A percentile compares a stretch with the other conserved stretches of the same genome.
phyloP scores from a whole-genome alignment of 2,888 invertebrate species.

The Cyclophora albipunctata region DNA sequence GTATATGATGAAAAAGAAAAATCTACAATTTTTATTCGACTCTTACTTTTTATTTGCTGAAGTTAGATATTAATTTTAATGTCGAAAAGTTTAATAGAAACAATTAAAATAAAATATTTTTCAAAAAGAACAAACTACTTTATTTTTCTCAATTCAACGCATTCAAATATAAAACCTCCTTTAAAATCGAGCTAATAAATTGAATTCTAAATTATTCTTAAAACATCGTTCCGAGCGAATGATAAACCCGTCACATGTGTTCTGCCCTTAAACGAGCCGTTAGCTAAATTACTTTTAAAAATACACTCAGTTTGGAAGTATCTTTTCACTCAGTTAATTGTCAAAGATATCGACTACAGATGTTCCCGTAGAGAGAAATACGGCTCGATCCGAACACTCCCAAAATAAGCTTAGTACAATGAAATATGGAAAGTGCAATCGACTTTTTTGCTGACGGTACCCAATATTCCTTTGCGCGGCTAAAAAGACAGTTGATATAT shows the following conservation, averaged over 20 bases:
- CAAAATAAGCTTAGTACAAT: constrained; percentile 30
- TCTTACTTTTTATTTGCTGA: too few relatives aligned
- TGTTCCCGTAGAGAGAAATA: constrained; percentile 66
- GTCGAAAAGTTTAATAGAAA: too few relatives aligned
- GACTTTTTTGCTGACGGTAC: constrained; percentile 48
- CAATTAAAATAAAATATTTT: too few relatives aligned
- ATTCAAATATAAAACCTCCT: too few relatives aligned
- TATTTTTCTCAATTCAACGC: too few relatives aligned
- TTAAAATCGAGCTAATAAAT: too few relatives aligned
- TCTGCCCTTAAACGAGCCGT: constrained; percentile 28
- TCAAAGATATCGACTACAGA: constrained; percentile 70
- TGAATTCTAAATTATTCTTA: too few relatives aligned
- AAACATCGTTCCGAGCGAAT: too few relatives aligned
- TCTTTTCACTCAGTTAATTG: constrained; percentile 66
- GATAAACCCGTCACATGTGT: constrained; percentile 24
- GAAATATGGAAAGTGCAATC: constrained; percentile 40
- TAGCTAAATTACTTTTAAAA: constrained; percentile 61
- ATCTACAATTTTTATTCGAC: too few relatives aligned
- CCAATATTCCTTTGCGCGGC: constrained; percentile 46
- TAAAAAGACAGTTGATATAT: constrained; percentile 75
- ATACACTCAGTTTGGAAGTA: constrained; percentile 54
- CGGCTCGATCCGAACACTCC: constrained; percentile 49
- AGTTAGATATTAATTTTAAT: too few relatives aligned
- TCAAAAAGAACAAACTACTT: too few relatives aligned
- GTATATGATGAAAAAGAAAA: too few relatives aligned